Percentiles rank a stretch among this genome's conserved stretches.
These are phyloP conservation scores for Allygus modestus DNA, from an alignment of 2,888 invertebrate species.

Conservation along the genomic window DNA sequence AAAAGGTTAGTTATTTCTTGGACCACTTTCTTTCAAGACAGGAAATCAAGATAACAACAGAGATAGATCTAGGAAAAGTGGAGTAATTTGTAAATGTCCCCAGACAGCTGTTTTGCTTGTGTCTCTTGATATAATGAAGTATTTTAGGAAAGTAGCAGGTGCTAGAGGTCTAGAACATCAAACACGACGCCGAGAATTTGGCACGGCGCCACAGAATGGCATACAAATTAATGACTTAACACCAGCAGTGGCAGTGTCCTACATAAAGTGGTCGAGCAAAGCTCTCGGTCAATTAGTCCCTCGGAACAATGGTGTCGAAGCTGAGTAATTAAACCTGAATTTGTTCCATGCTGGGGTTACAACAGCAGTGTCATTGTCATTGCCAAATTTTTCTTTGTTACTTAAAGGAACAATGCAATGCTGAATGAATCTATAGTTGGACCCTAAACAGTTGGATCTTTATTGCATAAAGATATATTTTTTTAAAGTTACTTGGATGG, in stretches of 20 bases:
- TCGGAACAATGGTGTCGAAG: slow-evolving; percentile 44
- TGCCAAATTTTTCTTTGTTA: neutral
- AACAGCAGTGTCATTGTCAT: slow-evolving; percentile 28
- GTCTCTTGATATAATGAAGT: slow-evolving; percentile 39
- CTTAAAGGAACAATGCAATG: neutral
- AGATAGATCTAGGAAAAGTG: neutral
- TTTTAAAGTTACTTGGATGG: too few species aligned
- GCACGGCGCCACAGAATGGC: neutral
- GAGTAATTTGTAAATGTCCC: neutral
- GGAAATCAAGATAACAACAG: neutral
- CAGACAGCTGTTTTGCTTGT: slow-evolving; percentile 34
- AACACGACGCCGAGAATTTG: neutral
- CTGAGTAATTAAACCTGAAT: slow-evolving; percentile 19
- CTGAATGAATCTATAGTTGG: slow-evolving; percentile 6
- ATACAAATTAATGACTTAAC: slow-evolving; percentile 30
- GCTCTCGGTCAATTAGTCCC: slow-evolving; percentile 25
- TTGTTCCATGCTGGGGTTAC: slow-evolving; percentile 29
- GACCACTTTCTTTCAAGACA: too few species aligned
- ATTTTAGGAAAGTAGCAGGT: slow-evolving; percentile 41
- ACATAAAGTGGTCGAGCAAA: neutral
- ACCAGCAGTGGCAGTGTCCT: neutral
- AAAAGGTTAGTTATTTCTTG: too few species aligned
- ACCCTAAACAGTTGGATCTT: too few species aligned
- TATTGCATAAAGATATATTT: too few species aligned
- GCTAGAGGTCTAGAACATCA: slow-evolving; percentile 43